Percentiles rank a stretch among this genome's conserved stretches.
phyloP scores from a whole-genome alignment of 2,797 vertebrate genomes.

The Pseudochirops cupreus region DNA sequence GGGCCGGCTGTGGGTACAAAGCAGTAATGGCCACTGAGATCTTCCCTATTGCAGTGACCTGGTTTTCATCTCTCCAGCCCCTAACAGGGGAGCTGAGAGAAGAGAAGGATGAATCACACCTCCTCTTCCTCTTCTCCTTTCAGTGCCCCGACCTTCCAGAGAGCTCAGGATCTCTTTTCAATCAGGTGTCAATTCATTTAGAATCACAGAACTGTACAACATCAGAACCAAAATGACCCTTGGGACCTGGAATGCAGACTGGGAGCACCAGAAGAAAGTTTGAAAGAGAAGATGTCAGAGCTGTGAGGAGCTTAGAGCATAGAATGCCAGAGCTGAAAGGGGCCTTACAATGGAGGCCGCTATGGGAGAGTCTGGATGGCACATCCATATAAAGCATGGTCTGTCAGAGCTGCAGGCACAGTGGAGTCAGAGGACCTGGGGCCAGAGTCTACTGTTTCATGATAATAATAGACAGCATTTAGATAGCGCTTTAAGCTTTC shows the following conservation, averaged over 20 bases:
- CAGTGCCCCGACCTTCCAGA: slow-evolving; percentile 7
- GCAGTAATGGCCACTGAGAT: background rate
- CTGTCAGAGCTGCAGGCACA: slow-evolving; percentile 14
- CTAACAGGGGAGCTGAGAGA: background rate
- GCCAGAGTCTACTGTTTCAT: slow-evolving; percentile 29
- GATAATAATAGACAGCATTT: slow-evolving; percentile 31
- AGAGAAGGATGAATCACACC: background rate
- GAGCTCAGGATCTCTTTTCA: slow-evolving; percentile 54
- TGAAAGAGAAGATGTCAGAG: background rate
- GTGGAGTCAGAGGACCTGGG: slow-evolving; percentile 47
- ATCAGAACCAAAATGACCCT: background rate
- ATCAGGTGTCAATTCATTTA: slow-evolving; percentile 38
- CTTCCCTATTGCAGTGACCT: background rate
- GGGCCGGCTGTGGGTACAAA: background rate
- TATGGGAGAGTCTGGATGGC: slow-evolving; percentile 32
- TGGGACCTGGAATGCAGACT: background rate
- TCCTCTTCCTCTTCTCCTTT: background rate
- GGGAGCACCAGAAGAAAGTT: background rate
- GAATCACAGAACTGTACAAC: background rate
- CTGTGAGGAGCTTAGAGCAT: background rate
- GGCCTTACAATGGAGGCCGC: background rate
- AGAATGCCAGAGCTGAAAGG: background rate
- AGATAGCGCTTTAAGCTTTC: background rate
- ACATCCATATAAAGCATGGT: slow-evolving; percentile 5
- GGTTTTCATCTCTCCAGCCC: background rate